Percentiles rank a stretch among this genome's conserved stretches.
Evolutionary conservation across 1,140 invertebrate genomes (phyloP).

Genomic region (Orussus abietinus): DNA sequence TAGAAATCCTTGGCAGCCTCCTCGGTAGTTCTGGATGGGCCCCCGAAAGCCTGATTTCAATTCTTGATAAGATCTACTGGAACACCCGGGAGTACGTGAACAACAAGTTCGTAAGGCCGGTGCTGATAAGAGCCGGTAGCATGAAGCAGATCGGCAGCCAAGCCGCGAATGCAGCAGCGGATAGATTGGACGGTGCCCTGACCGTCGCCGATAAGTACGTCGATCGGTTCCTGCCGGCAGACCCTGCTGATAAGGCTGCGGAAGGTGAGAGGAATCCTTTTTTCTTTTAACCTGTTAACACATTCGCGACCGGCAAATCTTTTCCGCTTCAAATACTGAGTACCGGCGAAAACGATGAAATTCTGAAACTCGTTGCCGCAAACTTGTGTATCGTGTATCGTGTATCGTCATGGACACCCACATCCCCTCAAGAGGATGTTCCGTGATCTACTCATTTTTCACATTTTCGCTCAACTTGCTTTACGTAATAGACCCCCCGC

Average conservation of each 20-base stretch:
- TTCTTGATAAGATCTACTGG: constrained; percentile 74
- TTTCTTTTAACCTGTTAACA: constrained; percentile 1
- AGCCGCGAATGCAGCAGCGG: constrained; percentile 66
- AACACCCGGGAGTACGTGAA: constrained; percentile 72
- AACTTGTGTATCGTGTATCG: too few species aligned
- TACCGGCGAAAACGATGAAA: too few species aligned
- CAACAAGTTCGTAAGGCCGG: constrained; percentile 61
- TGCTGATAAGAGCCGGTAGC: constrained; percentile 70
- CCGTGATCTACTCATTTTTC: too few species aligned
- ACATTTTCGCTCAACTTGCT: too few species aligned
- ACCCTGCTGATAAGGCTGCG: constrained; percentile 57
- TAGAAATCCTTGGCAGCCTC: constrained; percentile 4
- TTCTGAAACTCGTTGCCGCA: too few species aligned
- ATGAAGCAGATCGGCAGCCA: constrained; percentile 71
- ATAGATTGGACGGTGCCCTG: constrained; percentile 67
- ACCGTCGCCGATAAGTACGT: constrained; percentile 74
- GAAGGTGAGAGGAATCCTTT: constrained; percentile 35
- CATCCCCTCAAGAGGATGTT: too few species aligned
- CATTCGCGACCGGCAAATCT: too few species aligned
- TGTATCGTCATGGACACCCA: too few species aligned
- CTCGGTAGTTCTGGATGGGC: not conserved
- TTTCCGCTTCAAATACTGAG: too few species aligned
- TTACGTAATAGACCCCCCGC: too few species aligned
- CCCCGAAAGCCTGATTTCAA: too few species aligned
- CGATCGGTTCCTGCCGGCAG: constrained; percentile 71